Evolutionary conservation across 2,113 vertebrate species (phyloP), one percentile per base, ranked within the genome.

Genomic region (Mixornis gularis): DNA sequence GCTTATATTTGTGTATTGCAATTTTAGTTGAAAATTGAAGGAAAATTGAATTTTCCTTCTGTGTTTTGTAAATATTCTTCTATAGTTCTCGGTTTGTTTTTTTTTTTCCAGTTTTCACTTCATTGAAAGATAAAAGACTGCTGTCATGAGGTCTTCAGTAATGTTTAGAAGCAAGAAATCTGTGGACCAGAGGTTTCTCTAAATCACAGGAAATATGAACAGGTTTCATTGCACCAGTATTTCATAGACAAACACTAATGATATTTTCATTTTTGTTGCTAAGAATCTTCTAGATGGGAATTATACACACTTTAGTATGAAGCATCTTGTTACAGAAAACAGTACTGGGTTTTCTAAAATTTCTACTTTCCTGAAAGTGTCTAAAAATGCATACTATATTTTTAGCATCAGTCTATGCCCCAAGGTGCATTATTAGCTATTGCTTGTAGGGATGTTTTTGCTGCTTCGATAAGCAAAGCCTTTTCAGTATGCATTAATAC

Each of bases 401-500:
- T 63, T 72, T 91, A 68, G 49, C n/a, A 89, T 69, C 46, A 12
- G 29, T 25, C 12, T 76, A 27, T 79, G 55, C 41, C 49, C 78
- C 40, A 64, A 74, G 70, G 51, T 65, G 32, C 66, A 76, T 91
- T 87, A 72, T 64, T 64, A 81, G 41, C 44, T 87, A 36, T 85
- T 62, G 69, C 78, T 92, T 68, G 36, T 44, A 78, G 84, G 65
- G 40, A 84, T 81, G 48, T 66, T 88, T 41, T 43, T 92, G 68
- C 64, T 93, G 46, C 79, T 92, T 92, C 56, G 6, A 30, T 88
- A 89, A 84, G n/a, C 69, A 86, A 90, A 90, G n/a, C 20, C 52
- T 95, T 90, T 88, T 90, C 89, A 86, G 21, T 86, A 63, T 74
- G 56, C 78, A 79, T 94, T 74, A 87, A 71, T 84, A 89, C 27